Evolutionary conservation across 2,888 invertebrate species (phyloP).

Genomic region (Aporophyla lueneburgensis): DNA sequence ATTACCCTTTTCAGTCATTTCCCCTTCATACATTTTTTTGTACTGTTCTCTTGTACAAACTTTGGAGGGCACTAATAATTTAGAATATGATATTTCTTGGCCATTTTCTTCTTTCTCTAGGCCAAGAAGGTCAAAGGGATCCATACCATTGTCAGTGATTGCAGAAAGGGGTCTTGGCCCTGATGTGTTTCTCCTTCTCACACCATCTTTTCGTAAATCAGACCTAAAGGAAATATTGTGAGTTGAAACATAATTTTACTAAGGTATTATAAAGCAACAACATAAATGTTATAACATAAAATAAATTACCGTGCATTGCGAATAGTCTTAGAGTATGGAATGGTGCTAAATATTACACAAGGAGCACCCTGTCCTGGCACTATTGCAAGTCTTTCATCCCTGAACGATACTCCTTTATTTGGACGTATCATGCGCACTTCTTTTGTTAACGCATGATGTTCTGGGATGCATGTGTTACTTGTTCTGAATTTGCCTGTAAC

Average conservation of each 20-base stretch:
- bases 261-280: not conserved
- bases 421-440: conserved; percentile 92
- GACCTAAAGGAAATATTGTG: conserved; percentile 73
- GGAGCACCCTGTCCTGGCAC: conserved; percentile 95
- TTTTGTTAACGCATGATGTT: conserved; percentile 89
- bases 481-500: conserved; percentile 87
- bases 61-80: conserved; percentile 94
- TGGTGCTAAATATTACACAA: conserved; percentile 96
- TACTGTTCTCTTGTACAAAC: conserved; percentile 86
- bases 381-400: conserved; percentile 95
- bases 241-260: not conserved
- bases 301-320: conserved; percentile 91
- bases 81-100: conserved; percentile 97
- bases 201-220: conserved; percentile 93
- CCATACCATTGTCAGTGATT: conserved; percentile 95
- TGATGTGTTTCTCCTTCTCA: conserved; percentile 95
- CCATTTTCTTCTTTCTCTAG: conserved; percentile 95
- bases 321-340: conserved; percentile 95
- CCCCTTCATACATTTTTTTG: conserved; percentile 88
- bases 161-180: conserved; percentile 96
- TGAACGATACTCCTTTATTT: conserved; percentile 92
- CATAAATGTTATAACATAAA: conserved; percentile 4
- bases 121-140: conserved; percentile 96
- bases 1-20: conserved; percentile 84
- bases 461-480: conserved; percentile 89